These are phyloP conservation scores for Sterrhoptilus dennistouni DNA, from an alignment of 2,113 vertebrate genomes.

Conservation along the genomic window DNA sequence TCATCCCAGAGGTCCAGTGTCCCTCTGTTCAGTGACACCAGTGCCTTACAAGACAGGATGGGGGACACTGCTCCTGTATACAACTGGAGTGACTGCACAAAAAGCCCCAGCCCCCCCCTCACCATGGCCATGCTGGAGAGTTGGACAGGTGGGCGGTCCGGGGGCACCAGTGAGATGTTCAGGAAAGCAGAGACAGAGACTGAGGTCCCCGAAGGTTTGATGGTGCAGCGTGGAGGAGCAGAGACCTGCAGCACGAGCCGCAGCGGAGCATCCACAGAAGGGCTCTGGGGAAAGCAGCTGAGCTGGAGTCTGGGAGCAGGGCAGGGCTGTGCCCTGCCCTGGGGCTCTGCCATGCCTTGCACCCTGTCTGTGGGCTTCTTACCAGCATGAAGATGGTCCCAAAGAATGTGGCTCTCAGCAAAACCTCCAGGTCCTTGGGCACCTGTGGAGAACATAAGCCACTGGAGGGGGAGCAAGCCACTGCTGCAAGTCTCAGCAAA, in stretches of 20 bases:
- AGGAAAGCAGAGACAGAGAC: slow-evolving; percentile 82
- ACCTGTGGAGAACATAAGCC: slow-evolving; percentile 73
- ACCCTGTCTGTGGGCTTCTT: accelerated
- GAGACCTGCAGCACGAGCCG: slow-evolving; percentile 81
- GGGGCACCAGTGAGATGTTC: slow-evolving; percentile 81
- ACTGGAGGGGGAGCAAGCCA: accelerated
- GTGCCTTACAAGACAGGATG: background rate
- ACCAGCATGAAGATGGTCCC: slow-evolving; percentile 89
- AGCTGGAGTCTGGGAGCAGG: background rate
- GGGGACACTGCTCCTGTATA: accelerated
- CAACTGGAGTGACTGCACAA: background rate
- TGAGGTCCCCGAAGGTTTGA: slow-evolving; percentile 85
- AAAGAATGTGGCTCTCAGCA: slow-evolving; percentile 91
- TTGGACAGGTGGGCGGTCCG: slow-evolving; percentile 69
- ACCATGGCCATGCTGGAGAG: slow-evolving; percentile 95
- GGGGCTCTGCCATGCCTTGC: background rate
- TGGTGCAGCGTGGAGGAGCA: slow-evolving; percentile 78
- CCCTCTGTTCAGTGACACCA: accelerated
- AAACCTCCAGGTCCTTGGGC: slow-evolving; percentile 87
- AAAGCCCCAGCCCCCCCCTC: background rate
- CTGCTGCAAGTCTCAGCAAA: background rate
- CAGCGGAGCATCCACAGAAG: slow-evolving; percentile 82
- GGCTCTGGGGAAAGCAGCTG: slow-evolving; percentile 65
- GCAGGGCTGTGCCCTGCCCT: background rate
- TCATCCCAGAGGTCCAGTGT: background rate